Conservation (phyloP, 2,888 invertebrate genomes). For the Drosophila monieri region DNA sequence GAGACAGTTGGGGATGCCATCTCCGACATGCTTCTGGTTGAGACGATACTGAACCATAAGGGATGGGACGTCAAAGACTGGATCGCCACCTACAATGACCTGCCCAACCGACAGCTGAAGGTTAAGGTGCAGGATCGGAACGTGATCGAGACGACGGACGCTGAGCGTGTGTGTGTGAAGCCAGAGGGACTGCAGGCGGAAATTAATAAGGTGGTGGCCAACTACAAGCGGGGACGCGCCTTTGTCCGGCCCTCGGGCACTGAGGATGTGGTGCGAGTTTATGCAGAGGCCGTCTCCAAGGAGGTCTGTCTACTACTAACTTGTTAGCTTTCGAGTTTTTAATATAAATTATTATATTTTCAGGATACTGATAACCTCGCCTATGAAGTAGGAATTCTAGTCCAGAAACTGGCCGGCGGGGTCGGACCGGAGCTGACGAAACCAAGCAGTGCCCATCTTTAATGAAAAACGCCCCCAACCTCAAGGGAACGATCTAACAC, state of each 20-base stretch:
- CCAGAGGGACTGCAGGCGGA: constrained; percentile 93
- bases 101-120: constrained; percentile 95
- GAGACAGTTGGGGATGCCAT: constrained; percentile 99
- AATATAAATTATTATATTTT: neutral
- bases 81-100: constrained; percentile 92
- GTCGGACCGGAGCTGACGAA: constrained; percentile 87
- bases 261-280: constrained; percentile 97
- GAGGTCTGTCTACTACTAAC: constrained; percentile 85
- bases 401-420: constrained; percentile 92
- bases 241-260: constrained; percentile 99
- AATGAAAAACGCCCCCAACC: constrained; percentile 44
- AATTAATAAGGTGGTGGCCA: constrained; percentile 89
- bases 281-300: constrained; percentile 95
- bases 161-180: constrained; percentile 91
- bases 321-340: neutral
- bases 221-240: constrained; percentile 90
- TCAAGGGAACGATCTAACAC: constrained; percentile 25
- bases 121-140: constrained; percentile 94
- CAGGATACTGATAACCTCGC: constrained; percentile 89
- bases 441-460: constrained; percentile 81
- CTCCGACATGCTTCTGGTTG: constrained; percentile 97
- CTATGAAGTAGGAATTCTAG: constrained; percentile 89
- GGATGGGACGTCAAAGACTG: constrained; percentile 93
- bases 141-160: constrained; percentile 93
- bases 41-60: constrained; percentile 92